Percentiles rank a stretch among this genome's conserved stretches.
Conservation (phyloP, 2,113 vertebrate species). For the Meleagris gallopavo region DNA sequence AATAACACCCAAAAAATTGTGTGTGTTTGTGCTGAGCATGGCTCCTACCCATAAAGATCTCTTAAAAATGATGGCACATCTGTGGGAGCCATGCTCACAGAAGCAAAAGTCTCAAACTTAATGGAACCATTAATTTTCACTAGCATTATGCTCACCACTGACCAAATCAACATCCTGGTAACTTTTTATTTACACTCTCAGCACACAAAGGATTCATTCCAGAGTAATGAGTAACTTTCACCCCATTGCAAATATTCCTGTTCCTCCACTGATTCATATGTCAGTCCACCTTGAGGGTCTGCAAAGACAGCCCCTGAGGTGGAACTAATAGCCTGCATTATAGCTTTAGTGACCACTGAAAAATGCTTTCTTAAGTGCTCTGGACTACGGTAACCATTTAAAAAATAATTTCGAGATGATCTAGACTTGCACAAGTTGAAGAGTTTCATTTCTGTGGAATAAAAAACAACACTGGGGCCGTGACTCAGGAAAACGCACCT, state of each 20-base stretch:
- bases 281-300: background rate
- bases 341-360: background rate
- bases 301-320: background rate
- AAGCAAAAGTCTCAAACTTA: background rate
- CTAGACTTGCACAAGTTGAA: background rate
- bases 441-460: background rate
- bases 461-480: rapidly evolving
- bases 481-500: background rate
- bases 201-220: background rate
- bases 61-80: background rate
- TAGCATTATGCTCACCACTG: background rate
- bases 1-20: background rate
- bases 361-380: background rate
- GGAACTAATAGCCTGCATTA: background rate
- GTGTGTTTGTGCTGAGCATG: background rate
- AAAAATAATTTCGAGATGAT: background rate
- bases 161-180: background rate
- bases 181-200: background rate
- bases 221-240: background rate
- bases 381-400: background rate
- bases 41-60: background rate
- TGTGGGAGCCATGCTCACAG: background rate
- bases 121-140: background rate
- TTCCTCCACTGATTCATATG: background rate
- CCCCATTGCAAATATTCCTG: background rate